These are phyloP conservation scores for Lagorchestes hirsutus DNA, from an alignment of 2,797 vertebrate species.

Conservation along the genomic window DNA sequence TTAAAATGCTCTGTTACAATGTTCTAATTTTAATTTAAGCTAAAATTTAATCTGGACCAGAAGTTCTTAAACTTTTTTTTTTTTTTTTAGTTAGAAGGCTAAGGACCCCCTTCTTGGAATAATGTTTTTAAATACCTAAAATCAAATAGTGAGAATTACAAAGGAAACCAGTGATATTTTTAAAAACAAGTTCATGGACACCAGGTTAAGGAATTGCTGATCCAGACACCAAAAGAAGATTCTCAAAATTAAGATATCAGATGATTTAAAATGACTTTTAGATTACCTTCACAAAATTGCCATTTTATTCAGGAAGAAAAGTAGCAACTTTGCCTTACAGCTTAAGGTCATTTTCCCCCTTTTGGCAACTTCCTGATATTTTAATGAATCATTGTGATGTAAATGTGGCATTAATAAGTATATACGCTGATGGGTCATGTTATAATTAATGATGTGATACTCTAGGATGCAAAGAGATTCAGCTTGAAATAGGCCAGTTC, in stretches of 20 bases:
- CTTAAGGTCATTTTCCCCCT: constrained; percentile 13
- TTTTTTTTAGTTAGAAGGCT: background rate
- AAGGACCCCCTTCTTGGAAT: background rate
- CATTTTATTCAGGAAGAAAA: constrained; percentile 21
- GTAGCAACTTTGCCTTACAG: constrained; percentile 3
- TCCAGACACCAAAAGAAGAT: background rate
- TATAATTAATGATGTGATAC: background rate
- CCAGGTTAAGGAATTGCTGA: background rate
- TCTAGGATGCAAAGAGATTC: background rate
- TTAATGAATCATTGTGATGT: constrained; percentile 31
- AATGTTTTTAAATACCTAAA: background rate
- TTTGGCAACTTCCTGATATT: constrained; percentile 36
- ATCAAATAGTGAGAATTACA: background rate
- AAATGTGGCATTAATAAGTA: constrained; percentile 11
- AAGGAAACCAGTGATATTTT: background rate
- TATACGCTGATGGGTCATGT: background rate
- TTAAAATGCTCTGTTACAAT: background rate
- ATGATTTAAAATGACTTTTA: constrained; percentile 2
- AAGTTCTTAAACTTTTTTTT: background rate
- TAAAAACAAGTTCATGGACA: background rate
- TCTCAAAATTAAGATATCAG: constrained; percentile 26
- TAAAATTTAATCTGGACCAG: background rate
- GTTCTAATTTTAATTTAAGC: constrained; percentile 20
- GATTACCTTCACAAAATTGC: constrained; percentile 11
- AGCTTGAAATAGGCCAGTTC: constrained; percentile 5